A percentile compares a stretch with the other conserved stretches of the same genome.
phyloP scores from a whole-genome alignment of 2,113 vertebrate genomes.

The Carassius auratus region DNA sequence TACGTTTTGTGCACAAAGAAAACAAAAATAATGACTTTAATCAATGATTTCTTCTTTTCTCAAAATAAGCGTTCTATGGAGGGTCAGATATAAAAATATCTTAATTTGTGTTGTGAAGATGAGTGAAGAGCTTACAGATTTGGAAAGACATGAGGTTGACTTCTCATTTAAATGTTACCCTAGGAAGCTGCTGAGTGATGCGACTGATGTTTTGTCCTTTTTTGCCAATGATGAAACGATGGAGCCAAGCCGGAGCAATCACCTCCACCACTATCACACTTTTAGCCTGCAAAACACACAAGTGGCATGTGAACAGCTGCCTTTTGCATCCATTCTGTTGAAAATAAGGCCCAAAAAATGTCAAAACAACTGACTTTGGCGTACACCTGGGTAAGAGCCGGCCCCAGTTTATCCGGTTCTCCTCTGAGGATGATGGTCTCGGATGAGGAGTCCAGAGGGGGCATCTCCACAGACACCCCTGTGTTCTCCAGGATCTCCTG shows the following conservation, averaged over 20 bases:
- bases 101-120: too few relatives aligned
- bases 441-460: conserved; percentile 74
- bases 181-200: conserved; percentile 80
- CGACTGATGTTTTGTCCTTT: conserved; percentile 81
- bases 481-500: conserved; percentile 81
- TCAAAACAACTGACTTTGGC: conserved; percentile 72
- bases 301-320: background rate
- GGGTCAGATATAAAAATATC: too few relatives aligned
- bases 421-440: conserved; percentile 80
- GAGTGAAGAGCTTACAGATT: too few relatives aligned
- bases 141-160: too few relatives aligned
- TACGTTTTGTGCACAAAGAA: too few relatives aligned
- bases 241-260: conserved; percentile 81
- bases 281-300: conserved; percentile 70
- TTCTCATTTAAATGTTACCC: conserved; percentile 60
- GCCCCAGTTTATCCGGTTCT: conserved; percentile 78
- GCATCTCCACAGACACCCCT: conserved; percentile 79
- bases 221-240: conserved; percentile 84
- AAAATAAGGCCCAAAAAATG: background rate
- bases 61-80: too few relatives aligned
- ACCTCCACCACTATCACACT: conserved; percentile 79
- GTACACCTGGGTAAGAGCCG: conserved; percentile 78
- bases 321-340: background rate
- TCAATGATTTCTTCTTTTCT: too few relatives aligned
- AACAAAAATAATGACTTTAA: too few relatives aligned